Conservation (phyloP, 2,797 vertebrate genomes). For the Pelodytes ibericus region DNA sequence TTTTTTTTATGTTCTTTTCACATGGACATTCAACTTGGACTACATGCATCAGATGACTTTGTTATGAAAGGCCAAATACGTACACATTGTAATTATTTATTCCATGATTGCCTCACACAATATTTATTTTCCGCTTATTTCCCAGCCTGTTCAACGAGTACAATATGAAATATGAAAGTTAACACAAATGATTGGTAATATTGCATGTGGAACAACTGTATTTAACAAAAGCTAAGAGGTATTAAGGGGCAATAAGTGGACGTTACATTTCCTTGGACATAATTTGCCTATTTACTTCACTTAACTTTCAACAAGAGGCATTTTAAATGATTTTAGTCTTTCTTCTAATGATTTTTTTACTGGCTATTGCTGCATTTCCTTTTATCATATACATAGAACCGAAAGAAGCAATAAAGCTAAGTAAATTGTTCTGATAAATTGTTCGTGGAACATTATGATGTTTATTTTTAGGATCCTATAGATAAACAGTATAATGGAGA, state of each 20-base stretch:
- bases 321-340: background rate
- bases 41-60: no score
- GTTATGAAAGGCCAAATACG: no score
- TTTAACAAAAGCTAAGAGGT: background rate
- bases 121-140: no score
- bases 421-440: conserved; percentile 2
- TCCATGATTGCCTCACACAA: no score
- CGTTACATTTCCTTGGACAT: background rate
- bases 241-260: background rate
- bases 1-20: no score
- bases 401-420: conserved; percentile 3
- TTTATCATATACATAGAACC: background rate
- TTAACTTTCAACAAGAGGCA: background rate
- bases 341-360: background rate
- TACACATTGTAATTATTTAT: no score
- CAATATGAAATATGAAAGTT: no score
- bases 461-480: background rate
- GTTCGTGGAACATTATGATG: conserved; percentile 1
- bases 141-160: no score
- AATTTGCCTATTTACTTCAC: background rate
- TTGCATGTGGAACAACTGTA: no score
- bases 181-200: no score
- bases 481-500: conserved; percentile 8
- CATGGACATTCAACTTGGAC: no score
- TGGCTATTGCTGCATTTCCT: background rate